Conservation (phyloP, 30 jellyfish, hydroid and myxozoan species). For the Aurelia sp. region DNA sequence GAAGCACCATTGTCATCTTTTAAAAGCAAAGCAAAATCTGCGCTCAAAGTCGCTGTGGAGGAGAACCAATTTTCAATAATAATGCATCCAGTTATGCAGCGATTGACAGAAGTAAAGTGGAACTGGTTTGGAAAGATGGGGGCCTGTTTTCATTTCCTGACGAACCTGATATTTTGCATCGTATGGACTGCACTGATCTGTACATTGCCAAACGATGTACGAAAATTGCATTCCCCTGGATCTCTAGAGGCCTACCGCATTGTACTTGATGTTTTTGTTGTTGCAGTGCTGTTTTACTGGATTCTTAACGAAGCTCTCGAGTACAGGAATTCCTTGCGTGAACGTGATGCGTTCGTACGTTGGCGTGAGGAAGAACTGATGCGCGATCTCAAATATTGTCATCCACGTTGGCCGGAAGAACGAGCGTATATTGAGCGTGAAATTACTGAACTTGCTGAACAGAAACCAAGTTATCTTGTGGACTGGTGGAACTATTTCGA, state of each 20-base stretch:
- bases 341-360: slow-evolving; percentile 41
- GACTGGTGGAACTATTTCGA: slow-evolving; percentile 96
- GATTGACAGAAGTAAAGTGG: slow-evolving; percentile 88
- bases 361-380: slow-evolving; percentile 90
- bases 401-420: slow-evolving; percentile 99
- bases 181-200: slow-evolving; percentile 85
- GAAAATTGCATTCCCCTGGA: slow-evolving; percentile 34
- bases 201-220: slow-evolving; percentile 55
- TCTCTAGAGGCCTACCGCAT: slow-evolving; percentile 35
- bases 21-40: slow-evolving; percentile 70
- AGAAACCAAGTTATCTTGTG: slow-evolving; percentile 65
- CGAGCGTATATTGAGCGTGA: slow-evolving; percentile 90
- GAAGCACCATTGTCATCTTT: slow-evolving; percentile 62
- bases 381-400: slow-evolving; percentile 79
- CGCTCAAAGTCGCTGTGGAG: slow-evolving; percentile 94
- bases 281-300: slow-evolving; percentile 35
- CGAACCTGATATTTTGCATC: slow-evolving; percentile 65
- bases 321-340: slow-evolving; percentile 62
- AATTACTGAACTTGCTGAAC: slow-evolving; percentile 55
- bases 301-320: slow-evolving; percentile 63
- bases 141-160: slow-evolving; percentile 43
- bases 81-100: slow-evolving; percentile 88
- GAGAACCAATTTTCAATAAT: slow-evolving; percentile 74
- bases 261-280: slow-evolving; percentile 59
- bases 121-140: slow-evolving; percentile 76